Evolutionary conservation across 2,113 vertebrate genomes (phyloP), one percentile per base, ranked within the genome.

Genomic region (Myrmecobius fasciatus): DNA sequence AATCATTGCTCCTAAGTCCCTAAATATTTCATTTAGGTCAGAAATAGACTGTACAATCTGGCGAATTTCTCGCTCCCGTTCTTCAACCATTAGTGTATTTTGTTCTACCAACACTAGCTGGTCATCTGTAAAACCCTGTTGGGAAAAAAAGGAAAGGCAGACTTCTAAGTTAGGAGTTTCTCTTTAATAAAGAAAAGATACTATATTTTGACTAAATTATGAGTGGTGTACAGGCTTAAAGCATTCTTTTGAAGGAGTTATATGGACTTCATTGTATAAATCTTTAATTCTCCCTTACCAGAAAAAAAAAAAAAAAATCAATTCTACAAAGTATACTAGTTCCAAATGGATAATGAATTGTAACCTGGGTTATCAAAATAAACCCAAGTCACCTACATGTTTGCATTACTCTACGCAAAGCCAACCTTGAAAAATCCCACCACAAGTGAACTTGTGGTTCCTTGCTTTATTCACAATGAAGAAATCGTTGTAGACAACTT

Each of bases 11-110:
- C 99, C 99, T 94, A 99, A 98, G 96, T 99, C 99, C 93, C 99
- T 97, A 95, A 99, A 99, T 96, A 99, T 99, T 91, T 99, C 99
- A 56, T 99, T 99, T 94, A 99, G 99, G 98, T 99, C 99, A 0
- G 99, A 99, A 97, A 99, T 99, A 53, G 99, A 99, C 97, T 99
- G 99, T 24, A 99, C 99, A n/a, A 99, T 99, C 95, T 99, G 99
- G n/a, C 99, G 98, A 91, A 99, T 99, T 98, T 99, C 99, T 53
- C 99, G 96, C 96, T 99, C 99, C 54, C 99, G 96, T 95, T 99
- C 99, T 94, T 99, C 99, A 95, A 99, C 99, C 98, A 99, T 97
- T 83, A 99, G 96, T 0, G 99, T 99, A 97, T 99, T 99, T 97
- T 99, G 99, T 94, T 99, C 99, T 95, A 99, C 99, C 98, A 99